Evolutionary conservation across 2,888 invertebrate genomes (phyloP).

Genomic region (Stenichneumon culpator): DNA sequence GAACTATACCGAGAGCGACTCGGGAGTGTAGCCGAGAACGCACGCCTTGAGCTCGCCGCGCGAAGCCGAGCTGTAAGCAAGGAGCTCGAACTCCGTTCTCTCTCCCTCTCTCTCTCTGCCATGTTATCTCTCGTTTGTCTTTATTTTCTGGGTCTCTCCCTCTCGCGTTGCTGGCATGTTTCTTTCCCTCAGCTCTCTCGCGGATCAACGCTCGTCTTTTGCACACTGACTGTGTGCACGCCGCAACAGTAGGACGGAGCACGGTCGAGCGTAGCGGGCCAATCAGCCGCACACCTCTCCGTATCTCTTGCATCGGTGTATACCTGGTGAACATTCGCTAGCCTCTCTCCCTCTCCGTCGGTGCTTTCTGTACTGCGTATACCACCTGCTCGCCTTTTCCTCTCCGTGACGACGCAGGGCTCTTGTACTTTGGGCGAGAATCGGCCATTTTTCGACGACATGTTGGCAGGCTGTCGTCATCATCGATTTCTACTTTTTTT

Average conservation of each 20-base stretch:
- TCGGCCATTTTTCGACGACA: not conserved
- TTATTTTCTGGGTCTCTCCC: conserved; percentile 48
- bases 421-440: not conserved
- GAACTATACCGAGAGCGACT: conserved; percentile 70
- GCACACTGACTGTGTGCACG: conserved; percentile 70
- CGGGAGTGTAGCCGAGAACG: conserved; percentile 42
- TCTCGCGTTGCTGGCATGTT: conserved; percentile 37
- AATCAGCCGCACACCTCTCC: conserved; percentile 82
- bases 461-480: not conserved
- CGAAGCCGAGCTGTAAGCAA: conserved; percentile 33
- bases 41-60: conserved; percentile 54
- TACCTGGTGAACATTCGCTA: conserved; percentile 77
- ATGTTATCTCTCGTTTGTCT: conserved; percentile 52
- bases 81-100: not conserved
- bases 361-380: conserved; percentile 75
- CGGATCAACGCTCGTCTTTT: conserved; percentile 37
- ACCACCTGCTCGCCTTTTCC: conserved; percentile 78
- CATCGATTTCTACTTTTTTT: not conserved
- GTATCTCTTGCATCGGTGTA: conserved; percentile 70
- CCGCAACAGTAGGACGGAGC: conserved; percentile 81
- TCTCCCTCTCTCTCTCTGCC: conserved; percentile 58
- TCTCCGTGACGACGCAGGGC: not conserved
- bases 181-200: conserved; percentile 42
- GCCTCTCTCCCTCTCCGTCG: conserved; percentile 24
- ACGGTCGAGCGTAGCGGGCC: conserved; percentile 79